Evolutionary conservation across 2,797 vertebrate genomes (phyloP), one percentile per base, ranked within the genome.

Genomic region (Pipistrellus pipistrellus): DNA sequence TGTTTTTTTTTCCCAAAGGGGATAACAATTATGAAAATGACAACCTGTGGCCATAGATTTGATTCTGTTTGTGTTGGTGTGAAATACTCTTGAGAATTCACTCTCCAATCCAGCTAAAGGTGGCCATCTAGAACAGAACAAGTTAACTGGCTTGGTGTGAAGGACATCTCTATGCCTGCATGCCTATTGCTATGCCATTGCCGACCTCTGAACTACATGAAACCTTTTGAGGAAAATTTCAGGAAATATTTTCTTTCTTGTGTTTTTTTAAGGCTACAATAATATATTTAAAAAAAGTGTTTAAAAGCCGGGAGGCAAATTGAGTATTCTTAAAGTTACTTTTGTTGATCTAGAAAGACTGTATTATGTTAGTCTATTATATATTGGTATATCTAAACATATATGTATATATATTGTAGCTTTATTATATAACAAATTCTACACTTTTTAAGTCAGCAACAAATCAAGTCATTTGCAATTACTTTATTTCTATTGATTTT

Each of bases 381-480:
- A 3, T 20, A 10, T 23, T 55, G 8, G 53, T 23, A 25, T 92
- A 85, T 80, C 55, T 21, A 53, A 76, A 32, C 73, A 76, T 85
- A 76, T 23, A 53, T 53, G 13, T 32, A 77, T 83, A 76, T 44
- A n/a, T 62, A n/a, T n/a, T n/a, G n/a, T n/a, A 88, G 53, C 55
- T 94, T 95, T 91, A 41, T 88, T 71, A 55, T 86, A 30, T n/a
- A 82, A 73, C 51, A 83, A 85, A 90, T 35, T 55, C 57, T 82
- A 38, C 8, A 82, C n/a, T 66, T 93, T 71, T 44, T 14, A 90
- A 90, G 81, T 96, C 41, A 90, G 71, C 62, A 81, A 5, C 41
- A 78, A 95, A 76, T 96, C 32, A 77, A 92, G 71, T 95, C 81
- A 92, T 93, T 80, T 95, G 57, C 46, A 81, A 55, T 91, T 68